phyloP scores from a whole-genome alignment of 2,113 vertebrate genomes.

The Geococcyx californianus region DNA sequence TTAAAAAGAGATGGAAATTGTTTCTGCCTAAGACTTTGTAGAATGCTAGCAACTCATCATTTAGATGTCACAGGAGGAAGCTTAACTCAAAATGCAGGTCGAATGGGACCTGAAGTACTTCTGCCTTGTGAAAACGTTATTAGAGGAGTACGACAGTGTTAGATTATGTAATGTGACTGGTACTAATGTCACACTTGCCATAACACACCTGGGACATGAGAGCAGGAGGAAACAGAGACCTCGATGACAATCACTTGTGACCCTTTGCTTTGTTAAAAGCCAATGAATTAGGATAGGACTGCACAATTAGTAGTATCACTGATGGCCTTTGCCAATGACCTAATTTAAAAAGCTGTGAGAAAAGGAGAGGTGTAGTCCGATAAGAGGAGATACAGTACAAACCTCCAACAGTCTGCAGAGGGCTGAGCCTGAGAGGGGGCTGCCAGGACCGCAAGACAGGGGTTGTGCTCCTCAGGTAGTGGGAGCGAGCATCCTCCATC shows the following conservation, averaged over 20 bases:
- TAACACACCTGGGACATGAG: not conserved
- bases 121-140: not conserved
- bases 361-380: accelerated
- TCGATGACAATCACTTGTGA: not conserved
- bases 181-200: not conserved
- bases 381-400: not conserved
- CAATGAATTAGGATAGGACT: not conserved
- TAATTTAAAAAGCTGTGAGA: not conserved
- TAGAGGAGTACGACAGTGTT: not conserved
- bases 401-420: not conserved
- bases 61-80: not conserved
- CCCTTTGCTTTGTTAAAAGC: not conserved
- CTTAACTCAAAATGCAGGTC: not conserved
- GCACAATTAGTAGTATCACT: not conserved
- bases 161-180: not conserved
- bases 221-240: not conserved
- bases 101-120: not conserved
- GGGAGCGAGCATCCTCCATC: accelerated
- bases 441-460: not conserved
- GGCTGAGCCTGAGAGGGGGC: not conserved
- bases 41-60: not conserved
- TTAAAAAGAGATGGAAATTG: not conserved
- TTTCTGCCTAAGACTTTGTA: not conserved
- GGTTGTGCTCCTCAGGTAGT: accelerated
- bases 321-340: accelerated